Base-by-base conservation (phyloP, 2,113 vertebrate species). In the Phalacrocorax aristotelis region DNA sequence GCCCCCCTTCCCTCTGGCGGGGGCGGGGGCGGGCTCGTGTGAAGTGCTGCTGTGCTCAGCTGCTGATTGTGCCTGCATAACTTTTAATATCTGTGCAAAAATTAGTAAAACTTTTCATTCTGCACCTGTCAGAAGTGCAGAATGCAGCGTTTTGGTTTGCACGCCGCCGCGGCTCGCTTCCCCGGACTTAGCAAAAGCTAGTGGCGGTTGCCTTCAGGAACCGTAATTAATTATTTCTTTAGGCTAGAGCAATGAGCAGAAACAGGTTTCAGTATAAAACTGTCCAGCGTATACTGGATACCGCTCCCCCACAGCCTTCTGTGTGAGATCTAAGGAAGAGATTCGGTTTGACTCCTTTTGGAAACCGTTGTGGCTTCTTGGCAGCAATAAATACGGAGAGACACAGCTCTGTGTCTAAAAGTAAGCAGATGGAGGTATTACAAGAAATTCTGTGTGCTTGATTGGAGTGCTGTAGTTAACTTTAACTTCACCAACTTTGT, bases 271-370 rank as follows among this genome's bases (percentile, higher is more conserved):
- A 29, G 4, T 27, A 0, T 23, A 6, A 70, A 90, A 15, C 46
- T 9, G 2, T 6, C 23, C 26, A 0, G 10, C 0, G 0, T 13
- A 0, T 4, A 0, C 22, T 20, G 36, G 36, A 54, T 61, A 0
- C 74, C 0, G 12, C n/a, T 49, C 14, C 32, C 14, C 3, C 52
- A 1, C 3, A 34, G 0, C 8, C 42, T 4, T 5, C 58, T 15
- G 21, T 10, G 29, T 9, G 74, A 29, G 49, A 4, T 2, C 22
- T 21, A 2, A 30, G 55, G 55, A 10, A 19, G 9, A 23, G 49
- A 34, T 36, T 18, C n/a, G 2, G 29, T 4, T n/a, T 18, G 20
- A 29, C 29, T 72, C n/a, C 30, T n/a, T 27, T 25, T 32, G 13
- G 22, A 20, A 9, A 36, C 26, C 2, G 0, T 17, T 10, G 36